Evolutionary conservation across 2,113 vertebrate species (phyloP), one percentile per base, ranked within the genome.

Genomic region (zebrafish (Danio rerio)): DNA sequence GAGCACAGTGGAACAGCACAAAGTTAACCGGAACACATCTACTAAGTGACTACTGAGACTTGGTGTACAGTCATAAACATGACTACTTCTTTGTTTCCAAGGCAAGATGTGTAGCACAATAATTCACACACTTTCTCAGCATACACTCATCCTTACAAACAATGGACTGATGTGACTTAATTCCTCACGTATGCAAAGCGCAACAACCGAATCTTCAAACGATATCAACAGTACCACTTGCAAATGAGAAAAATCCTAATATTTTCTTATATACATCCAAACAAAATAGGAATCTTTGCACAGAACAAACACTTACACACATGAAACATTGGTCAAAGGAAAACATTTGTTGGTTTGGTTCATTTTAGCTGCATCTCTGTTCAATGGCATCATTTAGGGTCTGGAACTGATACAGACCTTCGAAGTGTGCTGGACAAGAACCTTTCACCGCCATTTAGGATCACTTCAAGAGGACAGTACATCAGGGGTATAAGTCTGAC

Each of bases 1-100:
- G 55, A 77, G 70, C 74, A 78, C 31, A 65, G 71, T 31, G 62
- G 50, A 7, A 79, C 80, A 85, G 68, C 69, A 82, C 84, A 79
- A 42, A 73, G 75, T 70, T 77, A 55, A 53, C 52, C 47, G 50
- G 43, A 55, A 71, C 47, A 16, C 18, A 53, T 73, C 62, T 47
- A 31, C 31, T 31, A 73, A 50, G 53, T 58, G 16, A 13, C 18
- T 71, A 13, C 45, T 13, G 18, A 70, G n/a, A 52, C 68, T 31
- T 49, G 63, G 63, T 45, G 45, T 9, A 18, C 11, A 9, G 68
- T 73, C 49, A 82, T 63, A 45, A 62, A 42, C 13, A 70, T 21
- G 58, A 81, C 56, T 68, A 71, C 50, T 18, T 81, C 55, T 73
- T 20, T 63, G 49, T 49, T 52, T 78, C 65, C 18, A 3, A 58